Conservation (phyloP, 2,113 vertebrate species). For the Crocuta crocuta region DNA sequence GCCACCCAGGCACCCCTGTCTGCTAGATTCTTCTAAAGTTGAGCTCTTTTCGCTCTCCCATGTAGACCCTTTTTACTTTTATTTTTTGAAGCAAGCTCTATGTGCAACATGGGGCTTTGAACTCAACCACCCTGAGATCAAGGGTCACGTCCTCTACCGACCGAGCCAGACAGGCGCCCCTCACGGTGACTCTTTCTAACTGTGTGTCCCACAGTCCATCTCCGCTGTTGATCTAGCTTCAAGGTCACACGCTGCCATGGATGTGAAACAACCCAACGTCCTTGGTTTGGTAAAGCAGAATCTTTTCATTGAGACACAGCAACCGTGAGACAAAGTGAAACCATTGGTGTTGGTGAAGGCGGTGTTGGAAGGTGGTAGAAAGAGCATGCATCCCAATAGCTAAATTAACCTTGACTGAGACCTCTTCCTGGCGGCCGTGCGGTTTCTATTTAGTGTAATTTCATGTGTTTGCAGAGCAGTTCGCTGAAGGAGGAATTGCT, state of each 20-base stretch:
- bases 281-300: background rate
- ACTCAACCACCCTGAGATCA: too few species aligned
- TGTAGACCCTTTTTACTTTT: accelerated
- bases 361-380: background rate
- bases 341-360: background rate
- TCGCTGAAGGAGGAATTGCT: accelerated
- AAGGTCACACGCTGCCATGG: background rate
- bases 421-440: accelerated
- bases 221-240: background rate
- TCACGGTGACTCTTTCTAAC: accelerated
- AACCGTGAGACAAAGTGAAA: background rate
- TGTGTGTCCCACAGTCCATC: accelerated
- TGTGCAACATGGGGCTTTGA: too few species aligned
- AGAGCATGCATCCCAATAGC: accelerated
- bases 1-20: too few species aligned
- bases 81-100: too few species aligned
- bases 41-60: too few species aligned
- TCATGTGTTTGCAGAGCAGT: background rate
- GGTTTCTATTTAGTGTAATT: background rate
- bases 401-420: background rate
- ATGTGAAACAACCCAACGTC: too few species aligned
- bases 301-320: background rate
- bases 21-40: background rate
- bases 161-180: too few species aligned
- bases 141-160: too few species aligned